These are phyloP conservation scores for Chironomus striatipennis DNA, from an alignment of 1,140 invertebrate genomes.

Conservation along the genomic window DNA sequence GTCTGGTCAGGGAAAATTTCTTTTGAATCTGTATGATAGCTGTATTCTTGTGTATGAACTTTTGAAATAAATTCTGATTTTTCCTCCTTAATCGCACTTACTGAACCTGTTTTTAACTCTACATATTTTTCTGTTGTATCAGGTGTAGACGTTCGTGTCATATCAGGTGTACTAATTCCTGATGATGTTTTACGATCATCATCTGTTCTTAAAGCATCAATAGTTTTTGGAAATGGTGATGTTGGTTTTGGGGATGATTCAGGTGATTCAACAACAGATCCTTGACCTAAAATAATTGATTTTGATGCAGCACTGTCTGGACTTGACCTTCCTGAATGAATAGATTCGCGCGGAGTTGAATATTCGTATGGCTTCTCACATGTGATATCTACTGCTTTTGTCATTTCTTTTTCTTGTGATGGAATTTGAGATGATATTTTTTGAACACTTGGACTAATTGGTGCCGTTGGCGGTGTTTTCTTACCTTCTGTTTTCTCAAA, in stretches of 20 bases:
- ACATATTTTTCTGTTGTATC: constrained; percentile 30
- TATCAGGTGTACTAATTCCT: not conserved
- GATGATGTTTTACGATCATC: constrained; percentile 32
- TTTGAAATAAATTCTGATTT: constrained; percentile 16
- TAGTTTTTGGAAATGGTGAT: constrained; percentile 37
- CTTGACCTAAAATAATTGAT: constrained; percentile 36
- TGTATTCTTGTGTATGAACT: constrained; percentile 15
- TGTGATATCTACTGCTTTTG: not conserved
- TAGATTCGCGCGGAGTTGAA: not conserved
- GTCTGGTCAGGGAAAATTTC: not conserved
- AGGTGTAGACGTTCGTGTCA: constrained; percentile 27
- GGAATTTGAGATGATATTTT: constrained; percentile 26
- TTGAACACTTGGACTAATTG: constrained; percentile 35
- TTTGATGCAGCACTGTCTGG: constrained; percentile 30
- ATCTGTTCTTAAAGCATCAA: constrained; percentile 28
- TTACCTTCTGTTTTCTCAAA: not conserved
- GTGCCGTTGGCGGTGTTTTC: constrained; percentile 37
- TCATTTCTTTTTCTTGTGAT: not conserved
- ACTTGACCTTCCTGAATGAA: not conserved
- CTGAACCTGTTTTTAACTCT: not conserved
- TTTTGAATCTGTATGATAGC: constrained; percentile 24
- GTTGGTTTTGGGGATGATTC: constrained; percentile 40
- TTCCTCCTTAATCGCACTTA: not conserved
- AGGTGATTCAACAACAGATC: constrained; percentile 37
- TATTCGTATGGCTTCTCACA: not conserved